Evolutionary conservation across 2,888 invertebrate genomes (phyloP), one percentile per base, ranked within the genome.

Genomic region (Tetropium fuscum): DNA sequence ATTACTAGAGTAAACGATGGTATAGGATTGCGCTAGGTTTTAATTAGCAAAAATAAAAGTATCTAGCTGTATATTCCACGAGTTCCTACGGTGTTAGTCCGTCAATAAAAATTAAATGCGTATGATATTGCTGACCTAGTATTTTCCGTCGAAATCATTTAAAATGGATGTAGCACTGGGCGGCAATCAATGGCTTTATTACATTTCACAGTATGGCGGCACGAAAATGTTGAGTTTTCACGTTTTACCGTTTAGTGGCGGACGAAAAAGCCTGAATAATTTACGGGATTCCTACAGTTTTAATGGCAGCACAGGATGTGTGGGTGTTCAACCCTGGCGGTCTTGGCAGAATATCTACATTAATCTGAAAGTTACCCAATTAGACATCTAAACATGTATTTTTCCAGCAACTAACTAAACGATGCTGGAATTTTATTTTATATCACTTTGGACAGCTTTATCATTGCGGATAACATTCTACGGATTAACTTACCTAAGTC

Each of bases 221-320:
- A 27, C 18, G 27, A 20, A 51, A 51, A 51, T 22, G 27, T 51
- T 25, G 51, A 51, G 25, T 38, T 38, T 51, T 27, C 51, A 38
- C 51, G 16, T 51, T 40, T 48, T 10, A 20, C 27, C 40, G 27
- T 40, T 51, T 34, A 40, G 40, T 40, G 51, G 40, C 11, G 51
- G 38, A 40, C 36, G 27, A 40, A 27, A 48, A 38, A 18, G 36
- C 22, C 27, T 51, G 30, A 51, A 51, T 51, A 40, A 38, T 51
- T 40, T 19, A 40, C 40, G 27, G 6, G 20, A 1, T 27, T 44
- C 40, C 13, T 51, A 15, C 10, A 51, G 40, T 40, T 51, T 51
- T 51, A 51, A 40, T 40, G 40, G 13, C 1, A 3, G 18, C 30
- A 16, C n/a, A 48, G 48, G 36, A 48, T 48, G 22, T 48, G 48